Conservation (phyloP, 1,140 invertebrate species). For the Papilio aristodemus region DNA sequence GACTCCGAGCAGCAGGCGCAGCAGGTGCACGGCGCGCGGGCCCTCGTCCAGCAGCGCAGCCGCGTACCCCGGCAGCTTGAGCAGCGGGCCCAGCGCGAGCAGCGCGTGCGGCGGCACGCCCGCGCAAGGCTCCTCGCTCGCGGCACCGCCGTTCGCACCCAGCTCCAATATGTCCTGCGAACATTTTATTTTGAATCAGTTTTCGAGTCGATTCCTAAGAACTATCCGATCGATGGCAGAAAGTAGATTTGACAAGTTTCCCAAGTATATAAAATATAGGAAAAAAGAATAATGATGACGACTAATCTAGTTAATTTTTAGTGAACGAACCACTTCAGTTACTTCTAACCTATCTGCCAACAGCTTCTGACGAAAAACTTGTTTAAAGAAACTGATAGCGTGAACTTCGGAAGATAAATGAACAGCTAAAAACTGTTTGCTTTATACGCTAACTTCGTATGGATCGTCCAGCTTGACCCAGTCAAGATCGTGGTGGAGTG, state of each 20-base stretch:
- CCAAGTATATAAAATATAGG: too few species aligned
- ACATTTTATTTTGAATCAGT: neutral
- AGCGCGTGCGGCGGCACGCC: slow-evolving; percentile 93
- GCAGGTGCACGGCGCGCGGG: slow-evolving; percentile 90
- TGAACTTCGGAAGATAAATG: too few species aligned
- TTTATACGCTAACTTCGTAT: slow-evolving; percentile 70
- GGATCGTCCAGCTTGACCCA: slow-evolving; percentile 87
- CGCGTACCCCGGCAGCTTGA: slow-evolving; percentile 93
- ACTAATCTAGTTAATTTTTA: too few species aligned
- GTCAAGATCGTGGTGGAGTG: slow-evolving; percentile 75
- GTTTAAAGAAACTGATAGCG: neutral
- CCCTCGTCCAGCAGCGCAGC: slow-evolving; percentile 92
- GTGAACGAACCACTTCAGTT: too few species aligned
- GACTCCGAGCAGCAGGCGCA: slow-evolving; percentile 92
- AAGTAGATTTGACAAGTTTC: too few species aligned
- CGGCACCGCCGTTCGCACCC: slow-evolving; percentile 41
- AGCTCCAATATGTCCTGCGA: slow-evolving; percentile 69
- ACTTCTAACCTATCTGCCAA: too few species aligned
- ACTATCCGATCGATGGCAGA: too few species aligned
- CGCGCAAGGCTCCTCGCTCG: slow-evolving; percentile 65
- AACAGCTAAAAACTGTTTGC: too few species aligned
- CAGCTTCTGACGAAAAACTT: too few species aligned
- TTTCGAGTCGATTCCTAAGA: too few species aligned
- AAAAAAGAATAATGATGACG: too few species aligned
- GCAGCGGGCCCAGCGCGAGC: slow-evolving; percentile 92